phyloP scores from a whole-genome alignment of 2,113 vertebrate genomes.

The Conger conger region DNA sequence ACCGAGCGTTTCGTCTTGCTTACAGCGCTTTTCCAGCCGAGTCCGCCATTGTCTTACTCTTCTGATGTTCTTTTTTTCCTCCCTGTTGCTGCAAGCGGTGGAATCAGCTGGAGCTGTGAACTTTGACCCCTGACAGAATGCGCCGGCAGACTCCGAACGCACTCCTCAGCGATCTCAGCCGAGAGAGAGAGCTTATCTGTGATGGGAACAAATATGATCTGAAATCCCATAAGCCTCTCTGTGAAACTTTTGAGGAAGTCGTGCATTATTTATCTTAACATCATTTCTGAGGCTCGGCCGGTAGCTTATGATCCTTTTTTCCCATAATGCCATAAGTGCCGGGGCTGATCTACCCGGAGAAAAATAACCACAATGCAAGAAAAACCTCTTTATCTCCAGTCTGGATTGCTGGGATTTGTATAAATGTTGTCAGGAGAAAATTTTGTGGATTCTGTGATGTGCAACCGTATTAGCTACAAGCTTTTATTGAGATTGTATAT shows the following conservation, averaged over 20 bases:
- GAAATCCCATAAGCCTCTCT: constrained; percentile 4
- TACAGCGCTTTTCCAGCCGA: background rate
- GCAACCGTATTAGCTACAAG: no score
- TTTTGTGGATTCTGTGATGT: no score
- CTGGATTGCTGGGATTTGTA: background rate
- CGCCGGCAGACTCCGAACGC: background rate
- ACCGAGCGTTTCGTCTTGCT: background rate
- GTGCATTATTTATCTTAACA: constrained; percentile 17
- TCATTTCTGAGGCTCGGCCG: background rate
- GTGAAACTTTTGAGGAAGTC: constrained; percentile 5
- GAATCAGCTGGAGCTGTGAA: constrained; percentile 3
- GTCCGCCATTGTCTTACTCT: background rate
- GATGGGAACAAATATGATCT: background rate
- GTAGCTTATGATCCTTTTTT: background rate
- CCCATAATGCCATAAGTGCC: constrained; percentile 1
- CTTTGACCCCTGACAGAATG: constrained; percentile 15
- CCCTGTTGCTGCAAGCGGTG: background rate
- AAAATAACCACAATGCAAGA: background rate
- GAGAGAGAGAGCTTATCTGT: background rate
- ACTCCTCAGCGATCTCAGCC: background rate
- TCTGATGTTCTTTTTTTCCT: background rate
- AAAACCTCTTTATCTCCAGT: background rate
- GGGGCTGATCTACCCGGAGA: background rate
- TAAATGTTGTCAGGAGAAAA: background rate
- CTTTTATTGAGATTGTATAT: no score